These are phyloP conservation scores for Cranoglanis bouderius DNA, from an alignment of 2,113 vertebrate genomes.

Conservation along the genomic window DNA sequence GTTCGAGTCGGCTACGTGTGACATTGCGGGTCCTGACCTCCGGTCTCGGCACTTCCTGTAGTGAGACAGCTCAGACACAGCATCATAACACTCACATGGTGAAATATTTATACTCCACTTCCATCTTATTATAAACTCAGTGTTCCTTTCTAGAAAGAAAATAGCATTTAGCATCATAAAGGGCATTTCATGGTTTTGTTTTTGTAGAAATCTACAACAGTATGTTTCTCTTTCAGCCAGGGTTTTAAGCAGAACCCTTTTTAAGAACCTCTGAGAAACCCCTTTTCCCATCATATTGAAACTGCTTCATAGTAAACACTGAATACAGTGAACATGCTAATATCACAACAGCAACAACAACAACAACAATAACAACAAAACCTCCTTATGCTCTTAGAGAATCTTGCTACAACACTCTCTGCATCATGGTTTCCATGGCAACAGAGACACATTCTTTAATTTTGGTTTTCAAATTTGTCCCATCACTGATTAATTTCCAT, in stretches of 20 bases:
- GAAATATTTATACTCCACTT: background rate
- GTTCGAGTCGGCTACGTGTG: background rate
- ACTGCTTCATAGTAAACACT: background rate
- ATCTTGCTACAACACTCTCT: background rate
- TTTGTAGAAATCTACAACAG: too few relatives aligned
- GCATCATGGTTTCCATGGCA: background rate
- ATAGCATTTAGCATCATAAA: background rate
- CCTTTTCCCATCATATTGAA: background rate
- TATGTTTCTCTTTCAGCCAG: too few relatives aligned
- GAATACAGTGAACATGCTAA: background rate
- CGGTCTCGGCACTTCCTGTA: background rate
- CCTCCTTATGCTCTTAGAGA: background rate
- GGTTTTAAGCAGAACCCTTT: too few relatives aligned
- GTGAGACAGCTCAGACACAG: background rate
- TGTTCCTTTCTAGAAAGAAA: background rate
- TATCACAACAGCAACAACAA: background rate
- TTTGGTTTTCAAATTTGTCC: background rate
- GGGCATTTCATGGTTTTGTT: background rate
- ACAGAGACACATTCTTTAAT: background rate
- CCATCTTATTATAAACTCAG: background rate
- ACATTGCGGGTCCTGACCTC: slow-evolving; percentile 5
- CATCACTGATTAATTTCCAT: too few relatives aligned
- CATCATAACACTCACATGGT: background rate
- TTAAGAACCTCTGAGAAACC: too few relatives aligned
- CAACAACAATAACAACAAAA: background rate